Evolutionary conservation across 1,140 invertebrate species (phyloP).

Genomic region (Arctopsyche grandis): DNA sequence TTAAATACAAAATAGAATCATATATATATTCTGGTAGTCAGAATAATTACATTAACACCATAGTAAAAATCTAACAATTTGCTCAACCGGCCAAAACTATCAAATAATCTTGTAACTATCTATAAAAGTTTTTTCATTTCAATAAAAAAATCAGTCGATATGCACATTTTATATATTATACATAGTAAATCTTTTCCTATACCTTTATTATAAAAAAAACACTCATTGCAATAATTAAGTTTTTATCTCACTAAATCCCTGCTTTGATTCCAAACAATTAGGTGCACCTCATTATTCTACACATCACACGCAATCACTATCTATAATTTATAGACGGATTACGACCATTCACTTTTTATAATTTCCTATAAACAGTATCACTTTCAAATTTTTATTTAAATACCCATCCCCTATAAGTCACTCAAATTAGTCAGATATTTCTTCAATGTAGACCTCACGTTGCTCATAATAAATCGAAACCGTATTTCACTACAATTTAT

Average conservation of each 20-base stretch:
- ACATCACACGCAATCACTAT: not conserved
- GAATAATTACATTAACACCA: too few relatives aligned
- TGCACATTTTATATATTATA: conserved; percentile 4
- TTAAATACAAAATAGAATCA: too few relatives aligned
- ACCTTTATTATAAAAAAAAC: too few relatives aligned
- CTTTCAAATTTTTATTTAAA: not conserved
- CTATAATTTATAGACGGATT: conserved; percentile 4
- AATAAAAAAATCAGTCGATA: conserved; percentile 29
- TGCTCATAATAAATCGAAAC: conserved; percentile 19
- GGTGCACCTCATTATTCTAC: not conserved
- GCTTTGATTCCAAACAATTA: conserved; percentile 22
- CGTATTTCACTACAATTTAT: not conserved
- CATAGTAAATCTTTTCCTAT: not conserved
- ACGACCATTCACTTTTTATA: not conserved
- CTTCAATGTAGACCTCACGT: not conserved
- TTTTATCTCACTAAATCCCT: conserved; percentile 12
- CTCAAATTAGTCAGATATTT: not conserved
- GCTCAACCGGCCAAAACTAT: too few relatives aligned
- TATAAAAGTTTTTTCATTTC: conserved; percentile 4
- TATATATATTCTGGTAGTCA: too few relatives aligned
- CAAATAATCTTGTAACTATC: not conserved
- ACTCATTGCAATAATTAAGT: not conserved
- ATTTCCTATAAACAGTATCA: not conserved
- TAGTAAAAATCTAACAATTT: too few relatives aligned
- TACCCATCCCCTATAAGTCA: too few relatives aligned